Base-by-base conservation (phyloP, 2,797 vertebrate species). In the Melopsittacus undulatus region DNA sequence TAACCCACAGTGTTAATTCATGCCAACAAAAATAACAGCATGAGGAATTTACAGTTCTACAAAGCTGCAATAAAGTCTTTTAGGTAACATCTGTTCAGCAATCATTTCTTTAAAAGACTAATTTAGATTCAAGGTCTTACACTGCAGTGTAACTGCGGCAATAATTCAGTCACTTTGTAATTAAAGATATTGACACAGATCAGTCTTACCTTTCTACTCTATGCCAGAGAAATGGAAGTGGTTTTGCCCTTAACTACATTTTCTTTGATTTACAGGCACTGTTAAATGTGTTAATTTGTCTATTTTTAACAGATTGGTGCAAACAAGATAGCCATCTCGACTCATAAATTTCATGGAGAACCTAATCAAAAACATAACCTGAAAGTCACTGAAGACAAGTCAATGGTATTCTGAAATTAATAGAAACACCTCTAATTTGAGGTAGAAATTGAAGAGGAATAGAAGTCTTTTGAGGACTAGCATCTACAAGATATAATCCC, bases 21-120 rank as follows among this genome's bases (percentile, higher is more conserved):
- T 95, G 93, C 92, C 97, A 97, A 97, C 95, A 97, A 97, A 96
- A 97, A 97, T 97, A 98, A 98, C 97, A 97, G 95, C 96, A 95
- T 97, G 96, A 98, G 91, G 96, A 97, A 98, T 97, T 97, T 92
- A 97, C 91, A 95, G 77, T 97, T 97, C 95, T 87, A 97, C 95
- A 96, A 97, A 96, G 96, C 92, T 88, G 72, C 90, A 72, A 85
- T 97, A 97, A 97, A 97, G 95, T 93, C 90, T 63, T 97, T 96
- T 93, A 96, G 92, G 95, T 96, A 98, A 97, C 97, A 98, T 96
- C 97, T 98, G 97, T 96, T 97, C 95, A 92, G 96, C 95, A 96
- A 97, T 95, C 97, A 97, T 95, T 97, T 95, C 94, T 96, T 96
- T 96, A 97, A 95, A 96, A 96, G 94, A 96, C 94, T 97, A 96